Evolutionary conservation across 30 jellyfish, hydroid and myxozoan genomes (phyloP).

Genomic region (Aurelia coerulea): DNA sequence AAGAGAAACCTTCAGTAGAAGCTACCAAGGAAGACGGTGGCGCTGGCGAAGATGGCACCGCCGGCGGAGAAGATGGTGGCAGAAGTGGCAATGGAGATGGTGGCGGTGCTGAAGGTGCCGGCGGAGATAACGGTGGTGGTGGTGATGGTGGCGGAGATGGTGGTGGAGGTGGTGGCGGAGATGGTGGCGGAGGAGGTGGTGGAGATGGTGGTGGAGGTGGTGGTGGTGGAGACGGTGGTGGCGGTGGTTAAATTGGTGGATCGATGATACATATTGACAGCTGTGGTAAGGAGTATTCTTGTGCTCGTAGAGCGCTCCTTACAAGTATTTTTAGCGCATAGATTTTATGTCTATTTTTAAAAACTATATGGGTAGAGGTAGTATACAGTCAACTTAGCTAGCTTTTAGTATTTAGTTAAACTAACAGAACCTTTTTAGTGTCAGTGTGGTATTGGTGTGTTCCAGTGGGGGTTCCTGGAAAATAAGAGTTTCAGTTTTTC

Average conservation of each 20-base stretch:
- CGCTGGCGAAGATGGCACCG: conserved; percentile 16
- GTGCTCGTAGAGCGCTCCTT: neutral
- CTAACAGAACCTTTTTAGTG: no score
- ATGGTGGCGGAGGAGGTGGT: conserved; percentile 28
- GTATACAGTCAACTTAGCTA: no score
- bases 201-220: conserved; percentile 46
- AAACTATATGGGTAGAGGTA: no score
- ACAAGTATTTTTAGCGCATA: neutral
- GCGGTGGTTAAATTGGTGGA: conserved; percentile 8
- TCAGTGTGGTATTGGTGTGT: no score
- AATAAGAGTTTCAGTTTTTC: no score
- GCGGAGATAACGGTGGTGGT: conserved; percentile 38
- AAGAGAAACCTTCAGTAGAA: neutral
- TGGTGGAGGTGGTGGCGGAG: conserved; percentile 27
- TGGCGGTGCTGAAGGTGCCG: conserved; percentile 45
- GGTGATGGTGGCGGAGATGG: conserved; percentile 58
- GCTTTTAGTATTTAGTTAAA: no score
- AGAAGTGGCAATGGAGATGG: conserved; percentile 37
- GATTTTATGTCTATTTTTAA: neutral
- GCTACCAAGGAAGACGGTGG: neutral
- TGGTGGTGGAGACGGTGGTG: conserved; percentile 37
- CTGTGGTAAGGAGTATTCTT: neutral
- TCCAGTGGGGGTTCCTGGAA: no score
- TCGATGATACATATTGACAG: neutral
- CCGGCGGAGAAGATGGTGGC: conserved; percentile 10